A percentile compares a stretch with the other conserved stretches of the same genome.
Evolutionary conservation across 30 jellyfish, hydroid and myxozoan species (phyloP).

Genomic region (Phacellophora camtschatica): DNA sequence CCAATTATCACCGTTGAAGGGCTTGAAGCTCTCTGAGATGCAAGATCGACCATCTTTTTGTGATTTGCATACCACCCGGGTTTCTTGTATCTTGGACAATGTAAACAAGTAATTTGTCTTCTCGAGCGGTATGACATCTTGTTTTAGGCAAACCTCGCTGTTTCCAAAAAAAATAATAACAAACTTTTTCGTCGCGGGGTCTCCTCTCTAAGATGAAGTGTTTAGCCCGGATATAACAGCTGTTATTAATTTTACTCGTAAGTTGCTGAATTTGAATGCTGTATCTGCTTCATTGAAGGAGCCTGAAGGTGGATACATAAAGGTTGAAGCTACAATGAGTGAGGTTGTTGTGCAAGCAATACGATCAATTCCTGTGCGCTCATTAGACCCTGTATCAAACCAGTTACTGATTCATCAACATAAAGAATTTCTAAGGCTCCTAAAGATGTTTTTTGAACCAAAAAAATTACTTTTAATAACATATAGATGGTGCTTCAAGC

Average conservation of each 20-base stretch:
- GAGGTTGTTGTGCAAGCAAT: not conserved
- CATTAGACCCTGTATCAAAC: not conserved
- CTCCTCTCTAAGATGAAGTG: conserved; percentile 37
- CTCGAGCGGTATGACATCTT: too few relatives aligned
- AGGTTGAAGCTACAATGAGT: not conserved
- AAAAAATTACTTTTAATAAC: not conserved
- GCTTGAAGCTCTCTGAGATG: too few relatives aligned
- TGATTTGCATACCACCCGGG: too few relatives aligned
- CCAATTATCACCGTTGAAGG: too few relatives aligned
- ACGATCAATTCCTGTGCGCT: not conserved
- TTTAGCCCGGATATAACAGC: conserved; percentile 20
- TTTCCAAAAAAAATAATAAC: too few relatives aligned
- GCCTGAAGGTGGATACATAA: not conserved
- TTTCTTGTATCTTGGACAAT: too few relatives aligned
- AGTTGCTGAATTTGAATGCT: conserved; percentile 28
- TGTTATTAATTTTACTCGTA: conserved; percentile 3
- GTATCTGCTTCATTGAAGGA: not conserved
- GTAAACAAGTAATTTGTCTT: too few relatives aligned
- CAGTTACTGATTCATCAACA: not conserved
- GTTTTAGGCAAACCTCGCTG: too few relatives aligned
- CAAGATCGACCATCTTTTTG: too few relatives aligned
- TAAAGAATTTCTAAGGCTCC: not conserved
- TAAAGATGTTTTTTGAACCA: not conserved
- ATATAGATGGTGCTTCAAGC: conserved; percentile 4
- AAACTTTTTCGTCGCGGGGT: too few relatives aligned